Percentiles rank a stretch among this genome's conserved stretches.
Conservation (phyloP, 2,888 invertebrate genomes). For the Caenorhabditis angaria region DNA sequence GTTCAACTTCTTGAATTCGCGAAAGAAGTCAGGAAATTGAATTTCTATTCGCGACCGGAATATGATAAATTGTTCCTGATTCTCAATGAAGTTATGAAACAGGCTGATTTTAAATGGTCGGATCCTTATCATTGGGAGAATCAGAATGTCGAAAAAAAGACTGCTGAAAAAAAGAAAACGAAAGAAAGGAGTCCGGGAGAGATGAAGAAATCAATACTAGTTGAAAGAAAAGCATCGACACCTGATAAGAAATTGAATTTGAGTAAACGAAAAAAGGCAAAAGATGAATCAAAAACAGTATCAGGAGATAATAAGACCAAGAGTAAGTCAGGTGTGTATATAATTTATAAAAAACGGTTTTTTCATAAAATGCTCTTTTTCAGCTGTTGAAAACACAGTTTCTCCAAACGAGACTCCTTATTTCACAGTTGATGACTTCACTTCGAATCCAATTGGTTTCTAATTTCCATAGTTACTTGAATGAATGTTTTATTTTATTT, state of each 20-base stretch:
- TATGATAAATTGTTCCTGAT: slow-evolving; percentile 44
- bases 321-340: neutral
- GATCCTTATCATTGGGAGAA: slow-evolving; percentile 52
- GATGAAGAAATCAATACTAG: neutral
- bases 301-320: neutral
- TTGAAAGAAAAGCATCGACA: neutral
- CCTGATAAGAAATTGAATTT: neutral
- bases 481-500: no score
- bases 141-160: no score
- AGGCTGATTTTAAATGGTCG: slow-evolving; percentile 45
- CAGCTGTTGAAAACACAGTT: neutral
- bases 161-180: no score
- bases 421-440: neutral
- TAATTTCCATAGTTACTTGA: no score
- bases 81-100: slow-evolving; percentile 41
- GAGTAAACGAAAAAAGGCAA: neutral
- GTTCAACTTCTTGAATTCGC: slow-evolving; percentile 42
- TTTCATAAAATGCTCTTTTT: neutral
- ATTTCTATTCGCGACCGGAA: slow-evolving; percentile 50
- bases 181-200: neutral
- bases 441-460: neutral
- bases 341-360: neutral
- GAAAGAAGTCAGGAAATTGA: slow-evolving; percentile 19
- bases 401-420: neutral
- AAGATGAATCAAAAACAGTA: neutral